These are phyloP conservation scores for Eupelmus urozonus DNA, from an alignment of 2,888 invertebrate genomes.

Conservation along the genomic window DNA sequence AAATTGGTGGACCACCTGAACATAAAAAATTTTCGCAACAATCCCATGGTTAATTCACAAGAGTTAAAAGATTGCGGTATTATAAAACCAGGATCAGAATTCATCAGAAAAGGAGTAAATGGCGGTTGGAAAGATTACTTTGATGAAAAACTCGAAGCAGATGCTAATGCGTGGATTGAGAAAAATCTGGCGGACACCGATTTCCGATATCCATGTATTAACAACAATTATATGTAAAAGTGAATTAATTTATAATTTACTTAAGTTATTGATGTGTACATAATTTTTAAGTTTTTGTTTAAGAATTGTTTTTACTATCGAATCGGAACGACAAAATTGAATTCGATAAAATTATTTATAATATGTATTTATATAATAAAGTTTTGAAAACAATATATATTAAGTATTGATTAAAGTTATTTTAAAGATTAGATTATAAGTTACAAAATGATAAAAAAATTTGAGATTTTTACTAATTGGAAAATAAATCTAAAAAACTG, in stretches of 20 bases:
- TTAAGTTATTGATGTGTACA: constrained; percentile 1
- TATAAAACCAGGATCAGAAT: constrained; percentile 81
- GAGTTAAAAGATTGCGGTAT: constrained; percentile 83
- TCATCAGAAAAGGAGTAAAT: constrained; percentile 84
- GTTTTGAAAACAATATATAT: too few relatives aligned
- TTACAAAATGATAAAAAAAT: too few relatives aligned
- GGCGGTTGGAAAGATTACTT: constrained; percentile 87
- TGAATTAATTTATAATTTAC: background rate
- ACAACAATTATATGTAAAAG: constrained; percentile 46
- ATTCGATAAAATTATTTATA: too few relatives aligned
- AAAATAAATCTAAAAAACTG: too few relatives aligned
- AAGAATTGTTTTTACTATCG: background rate
- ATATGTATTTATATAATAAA: too few relatives aligned
- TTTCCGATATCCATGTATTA: constrained; percentile 79
- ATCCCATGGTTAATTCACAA: constrained; percentile 87
- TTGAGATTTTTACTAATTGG: too few relatives aligned
- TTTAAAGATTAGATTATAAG: too few relatives aligned
- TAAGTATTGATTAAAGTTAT: too few relatives aligned
- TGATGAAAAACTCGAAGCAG: constrained; percentile 82
- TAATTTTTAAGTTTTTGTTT: background rate
- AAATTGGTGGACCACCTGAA: constrained; percentile 85
- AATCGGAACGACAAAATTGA: too few relatives aligned
- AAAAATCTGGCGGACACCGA: constrained; percentile 82
- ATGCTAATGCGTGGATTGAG: constrained; percentile 85
- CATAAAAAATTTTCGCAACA: constrained; percentile 89